Conservation (phyloP, 2,888 invertebrate species). For the Cabera pusaria region DNA sequence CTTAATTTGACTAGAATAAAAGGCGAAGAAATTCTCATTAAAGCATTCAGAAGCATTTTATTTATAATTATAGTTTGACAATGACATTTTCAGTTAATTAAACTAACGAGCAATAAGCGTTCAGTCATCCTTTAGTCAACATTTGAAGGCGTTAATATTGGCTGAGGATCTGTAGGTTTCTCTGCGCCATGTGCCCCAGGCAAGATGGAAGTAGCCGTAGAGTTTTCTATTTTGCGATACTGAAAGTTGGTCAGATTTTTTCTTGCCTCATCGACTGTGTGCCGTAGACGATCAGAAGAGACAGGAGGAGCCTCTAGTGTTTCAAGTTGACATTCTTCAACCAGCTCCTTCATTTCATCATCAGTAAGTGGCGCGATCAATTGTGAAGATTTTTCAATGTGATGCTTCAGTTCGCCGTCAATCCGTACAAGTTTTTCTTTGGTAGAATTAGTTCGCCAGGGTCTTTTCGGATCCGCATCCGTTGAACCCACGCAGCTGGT, state of each 20-base stretch:
- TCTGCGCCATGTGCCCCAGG: constrained; percentile 47
- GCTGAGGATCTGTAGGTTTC: constrained; percentile 8
- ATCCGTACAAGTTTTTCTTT: constrained; percentile 67
- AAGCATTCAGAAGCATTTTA: no score
- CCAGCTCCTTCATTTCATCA: constrained; percentile 54
- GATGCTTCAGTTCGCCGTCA: constrained; percentile 62
- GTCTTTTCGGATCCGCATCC: constrained; percentile 57
- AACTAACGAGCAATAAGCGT: no score
- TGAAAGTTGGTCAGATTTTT: constrained; percentile 67
- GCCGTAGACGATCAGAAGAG: constrained; percentile 46
- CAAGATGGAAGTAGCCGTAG: constrained; percentile 62
- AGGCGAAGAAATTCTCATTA: no score
- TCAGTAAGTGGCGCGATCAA: constrained; percentile 53
- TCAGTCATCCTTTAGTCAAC: no score
- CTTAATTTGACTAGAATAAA: no score
- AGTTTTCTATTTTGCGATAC: constrained; percentile 59
- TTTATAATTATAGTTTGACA: no score
- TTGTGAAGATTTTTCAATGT: constrained; percentile 51
- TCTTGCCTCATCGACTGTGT: constrained; percentile 63
- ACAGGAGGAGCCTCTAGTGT: constrained; percentile 36
- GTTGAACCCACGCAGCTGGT: constrained; percentile 30
- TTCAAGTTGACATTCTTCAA: constrained; percentile 54
- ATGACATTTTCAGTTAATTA: no score
- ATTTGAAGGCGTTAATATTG: no score
- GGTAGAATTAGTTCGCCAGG: constrained; percentile 67